Base-by-base conservation (phyloP, 1,140 invertebrate species). In the Rhagoletis zephyria region DNA sequence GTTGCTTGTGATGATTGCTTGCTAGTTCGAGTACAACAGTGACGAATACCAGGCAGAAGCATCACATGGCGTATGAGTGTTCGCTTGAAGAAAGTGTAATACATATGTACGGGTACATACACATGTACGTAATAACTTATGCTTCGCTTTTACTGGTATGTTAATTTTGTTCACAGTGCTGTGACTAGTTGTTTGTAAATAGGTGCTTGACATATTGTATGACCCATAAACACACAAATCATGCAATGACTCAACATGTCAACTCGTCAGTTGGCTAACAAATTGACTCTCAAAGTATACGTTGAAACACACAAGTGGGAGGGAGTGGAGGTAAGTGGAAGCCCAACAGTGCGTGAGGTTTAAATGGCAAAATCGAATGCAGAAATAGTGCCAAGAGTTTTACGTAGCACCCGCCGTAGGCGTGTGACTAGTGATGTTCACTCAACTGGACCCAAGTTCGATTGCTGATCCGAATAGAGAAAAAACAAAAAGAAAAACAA, bases 171-270 rank as follows among this genome's bases (percentile, higher is more conserved):
- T 30, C 19, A 56, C 5, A 14, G 30, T 2, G 65, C 65, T 42
- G 16, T 12, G 48, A 7, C 51, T 5, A 81, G 48, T 16, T 1
- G 40, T 81, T 19, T 56, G 64, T 63, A 9, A 42, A 10, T 7
- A 81, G 74, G 48, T 81, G 74, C 74, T 81, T 81, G 74, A 81
- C 74, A 81, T 81, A 48, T 81, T 81, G 48, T 51, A 10, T 81
- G 74, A 81, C 74, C 74, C 74, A 81, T 81, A 81, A 81, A 81
- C 74, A 81, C 56, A 81, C 48, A 81, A 81, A 81, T 81, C 74
- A 81, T 81, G 74, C 74, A 56, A 56, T n/a, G 74, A 51, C 5
- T 30, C 74, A 30, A 42, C 74, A 81, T n/a, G 51, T 81, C 74
- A 81, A 81, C 16, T 81, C 74, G 48, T 51, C 48, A 81, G 6